phyloP scores from a whole-genome alignment of 2,888 invertebrate species.

The Dermolepida albohirtum region DNA sequence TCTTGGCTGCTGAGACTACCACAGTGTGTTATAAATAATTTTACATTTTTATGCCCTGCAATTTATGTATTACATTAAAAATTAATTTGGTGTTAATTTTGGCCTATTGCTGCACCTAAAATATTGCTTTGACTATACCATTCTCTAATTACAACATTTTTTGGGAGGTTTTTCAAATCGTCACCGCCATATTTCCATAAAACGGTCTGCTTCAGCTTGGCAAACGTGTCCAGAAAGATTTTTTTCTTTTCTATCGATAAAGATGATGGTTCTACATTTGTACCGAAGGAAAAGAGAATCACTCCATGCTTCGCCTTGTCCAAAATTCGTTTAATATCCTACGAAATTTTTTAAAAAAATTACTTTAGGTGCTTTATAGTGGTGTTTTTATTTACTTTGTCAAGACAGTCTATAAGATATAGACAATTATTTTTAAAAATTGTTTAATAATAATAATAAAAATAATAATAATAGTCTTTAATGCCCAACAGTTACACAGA shows the following conservation, averaged over 20 bases:
- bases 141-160: conserved; percentile 57
- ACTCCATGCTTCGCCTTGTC: conserved; percentile 56
- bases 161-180: conserved; percentile 54
- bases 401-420: too few relatives aligned
- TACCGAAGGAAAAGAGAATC: conserved; percentile 61
- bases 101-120: conserved; percentile 50
- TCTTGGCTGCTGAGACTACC: too few relatives aligned
- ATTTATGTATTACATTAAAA: too few relatives aligned
- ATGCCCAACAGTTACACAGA: too few relatives aligned
- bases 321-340: conserved; percentile 50
- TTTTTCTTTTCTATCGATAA: conserved; percentile 50
- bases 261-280: conserved; percentile 52
- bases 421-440: too few relatives aligned
- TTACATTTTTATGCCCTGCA: too few relatives aligned
- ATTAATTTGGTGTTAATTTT: too few relatives aligned
- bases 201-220: conserved; percentile 57
- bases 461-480: too few relatives aligned
- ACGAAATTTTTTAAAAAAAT: background rate
- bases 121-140: conserved; percentile 63
- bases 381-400: too few relatives aligned
- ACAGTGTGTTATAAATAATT: too few relatives aligned
- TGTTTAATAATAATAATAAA: too few relatives aligned
- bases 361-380: too few relatives aligned
- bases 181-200: conserved; percentile 59
- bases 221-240: conserved; percentile 56